Conservation (phyloP, 2,113 vertebrate genomes). For the Corythornis madagascariensis region DNA sequence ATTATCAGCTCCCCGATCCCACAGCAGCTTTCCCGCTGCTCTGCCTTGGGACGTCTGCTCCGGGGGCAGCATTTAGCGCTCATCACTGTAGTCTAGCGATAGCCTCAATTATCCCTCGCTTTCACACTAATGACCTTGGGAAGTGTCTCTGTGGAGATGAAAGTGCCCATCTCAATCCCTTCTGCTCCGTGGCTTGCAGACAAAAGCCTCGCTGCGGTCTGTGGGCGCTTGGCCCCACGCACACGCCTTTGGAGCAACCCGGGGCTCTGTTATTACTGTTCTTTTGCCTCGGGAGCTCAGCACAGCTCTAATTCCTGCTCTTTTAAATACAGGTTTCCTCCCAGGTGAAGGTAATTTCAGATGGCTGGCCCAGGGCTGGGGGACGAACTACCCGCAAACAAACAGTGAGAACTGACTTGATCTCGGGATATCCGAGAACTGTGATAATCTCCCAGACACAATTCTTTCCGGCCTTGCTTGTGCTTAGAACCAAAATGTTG, state of each 20-base stretch:
- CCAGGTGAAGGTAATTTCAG: not conserved
- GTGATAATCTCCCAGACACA: not conserved
- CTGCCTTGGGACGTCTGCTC: not conserved
- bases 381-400: not conserved
- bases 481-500: not conserved
- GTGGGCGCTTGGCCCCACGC: fast-evolving
- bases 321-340: not conserved
- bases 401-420: not conserved
- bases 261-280: not conserved
- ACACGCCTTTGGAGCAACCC: not conserved
- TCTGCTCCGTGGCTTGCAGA: not conserved
- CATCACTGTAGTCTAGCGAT: not conserved
- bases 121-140: not conserved
- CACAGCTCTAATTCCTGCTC: not conserved
- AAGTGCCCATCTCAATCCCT: not conserved
- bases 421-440: not conserved
- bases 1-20: not conserved
- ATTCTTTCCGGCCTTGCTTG: not conserved
- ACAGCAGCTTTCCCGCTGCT: not conserved
- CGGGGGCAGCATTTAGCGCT: not conserved
- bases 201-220: not conserved
- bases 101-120: not conserved
- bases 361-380: not conserved
- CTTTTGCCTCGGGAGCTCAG: not conserved
- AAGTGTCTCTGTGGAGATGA: not conserved